Base-by-base conservation (phyloP, 1,140 invertebrate genomes). In the Zophobas atratus region DNA sequence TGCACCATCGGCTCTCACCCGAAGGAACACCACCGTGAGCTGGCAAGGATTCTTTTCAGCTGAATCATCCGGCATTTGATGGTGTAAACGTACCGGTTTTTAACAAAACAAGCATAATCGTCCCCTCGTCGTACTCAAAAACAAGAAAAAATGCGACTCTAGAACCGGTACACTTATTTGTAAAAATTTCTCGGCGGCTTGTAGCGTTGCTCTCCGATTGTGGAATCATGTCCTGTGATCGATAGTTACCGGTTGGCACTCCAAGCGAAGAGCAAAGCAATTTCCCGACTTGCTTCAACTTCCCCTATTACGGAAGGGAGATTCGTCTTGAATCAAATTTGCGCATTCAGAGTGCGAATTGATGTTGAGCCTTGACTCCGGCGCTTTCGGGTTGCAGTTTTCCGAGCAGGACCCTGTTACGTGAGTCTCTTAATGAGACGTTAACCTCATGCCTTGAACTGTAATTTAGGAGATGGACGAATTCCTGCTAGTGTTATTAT, bases 21-120 rank as follows among this genome's bases (percentile, higher is more conserved):
- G 53, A 20, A 67, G 32, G 60, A 67, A 41, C 2, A 67, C 60
- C n/a, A 43, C n/a, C 60, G 35, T 4, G 43, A 43, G 38, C 32
- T 6, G 38, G 6, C 20, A 39, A 63, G 39, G n/a, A 67, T 67
- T 67, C 60, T 67, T 67, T 43, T 46, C 38, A 6, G 38, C 20
- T 67, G 60, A 67, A 67, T 67, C 60, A 67, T 67, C 60, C n/a
- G 49, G 4, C 43, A 8, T 51, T 20, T 51, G 49, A 51, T 20
- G 49, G 49, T 51, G 49, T 51, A 51, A 51, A 51, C 49, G 6
- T 51, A 51, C 49, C 49, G n/a, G 49, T 51, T 51, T 51, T 51
- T 4, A 51, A 4, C 4, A 51, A 51, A 5, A 20, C 20, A 4
- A 46, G 3, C 2, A 51, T 5, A 4, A 2, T 51, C 49, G 3